Evolutionary conservation across 1,140 invertebrate genomes (phyloP), one percentile per base, ranked within the genome.

Genomic region (Alviniconcha marisindica): DNA sequence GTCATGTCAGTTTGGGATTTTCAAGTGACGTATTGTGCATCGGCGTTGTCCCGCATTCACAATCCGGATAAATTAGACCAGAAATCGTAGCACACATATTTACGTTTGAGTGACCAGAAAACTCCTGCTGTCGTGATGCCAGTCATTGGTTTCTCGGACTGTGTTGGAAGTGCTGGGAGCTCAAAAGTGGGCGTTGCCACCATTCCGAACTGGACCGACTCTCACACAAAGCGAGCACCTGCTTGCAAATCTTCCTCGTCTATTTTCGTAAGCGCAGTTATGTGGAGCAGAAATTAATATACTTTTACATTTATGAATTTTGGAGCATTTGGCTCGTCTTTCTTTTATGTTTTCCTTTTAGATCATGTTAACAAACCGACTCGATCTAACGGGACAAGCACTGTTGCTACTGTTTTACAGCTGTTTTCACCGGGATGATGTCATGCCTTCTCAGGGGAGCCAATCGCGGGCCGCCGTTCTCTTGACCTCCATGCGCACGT

Each of bases 401-500:
- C 31, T 60, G 73, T 82, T 60, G 54, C 81, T 54, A 83, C 77
- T 80, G 42, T 79, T 73, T 83, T 77, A 63, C 86, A 87, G 86
- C 86, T 87, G 86, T 85, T 84, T 81, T 77, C 73, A 82, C 44
- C 60, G 77, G 69, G 79, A 88, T 91, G 91, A 91, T 90, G 89
- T 91, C 91, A 91, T 91, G 84, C 82, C 73, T 84, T 83, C 82
- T 85, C 63, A 79, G 60, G 79, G 80, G 79, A 85, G 83, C 91
- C 91, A 91, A 91, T 91, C 87, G 88, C 77, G 85, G 60, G 56
- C 60, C 36, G 60, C 69, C 79, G 82, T 85, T 79, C 54, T 31
- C 82, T 81, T 85, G 86, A 87, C 86, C 88, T 85, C 89, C 84
- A 87, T 91, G 91, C 88, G 91, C 91, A 89, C 85, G 86, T 77